phyloP scores from a whole-genome alignment of 2,888 invertebrate species.

The Euphydryas editha region DNA sequence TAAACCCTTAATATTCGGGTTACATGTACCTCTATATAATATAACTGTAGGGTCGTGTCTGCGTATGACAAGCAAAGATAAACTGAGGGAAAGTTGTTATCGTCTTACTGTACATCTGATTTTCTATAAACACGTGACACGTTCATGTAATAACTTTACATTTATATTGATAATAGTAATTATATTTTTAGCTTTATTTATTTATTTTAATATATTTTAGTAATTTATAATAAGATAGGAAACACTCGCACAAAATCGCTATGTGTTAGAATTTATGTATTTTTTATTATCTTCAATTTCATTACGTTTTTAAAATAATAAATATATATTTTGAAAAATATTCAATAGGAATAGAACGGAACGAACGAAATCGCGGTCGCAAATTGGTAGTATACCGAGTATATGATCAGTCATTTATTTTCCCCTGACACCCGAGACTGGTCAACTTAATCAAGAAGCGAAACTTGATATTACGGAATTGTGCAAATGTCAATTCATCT shows the following conservation, averaged over 20 bases:
- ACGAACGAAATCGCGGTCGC: neutral
- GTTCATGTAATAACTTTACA: neutral
- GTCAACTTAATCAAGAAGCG: slow-evolving; percentile 8
- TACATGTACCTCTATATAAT: neutral
- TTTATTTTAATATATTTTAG: too few species aligned
- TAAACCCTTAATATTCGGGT: slow-evolving; percentile 6
- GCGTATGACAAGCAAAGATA: neutral
- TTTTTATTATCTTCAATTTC: too few species aligned
- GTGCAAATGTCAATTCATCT: neutral
- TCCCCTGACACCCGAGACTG: neutral
- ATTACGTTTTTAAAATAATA: too few species aligned
- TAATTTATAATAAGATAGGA: too few species aligned
- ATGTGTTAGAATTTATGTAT: too few species aligned
- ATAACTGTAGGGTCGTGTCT: neutral
- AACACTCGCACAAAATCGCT: too few species aligned
- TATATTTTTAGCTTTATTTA: too few species aligned
- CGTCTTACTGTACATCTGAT: neutral
- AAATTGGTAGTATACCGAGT: neutral
- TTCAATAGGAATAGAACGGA: too few species aligned
- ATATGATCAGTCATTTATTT: slow-evolving; percentile 4
- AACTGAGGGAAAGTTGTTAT: neutral
- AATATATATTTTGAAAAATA: too few species aligned
- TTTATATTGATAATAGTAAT: neutral
- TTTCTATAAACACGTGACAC: neutral
- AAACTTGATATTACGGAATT: neutral